Base-by-base conservation (phyloP, 2,113 vertebrate species). In the Brevimyrus niger region DNA sequence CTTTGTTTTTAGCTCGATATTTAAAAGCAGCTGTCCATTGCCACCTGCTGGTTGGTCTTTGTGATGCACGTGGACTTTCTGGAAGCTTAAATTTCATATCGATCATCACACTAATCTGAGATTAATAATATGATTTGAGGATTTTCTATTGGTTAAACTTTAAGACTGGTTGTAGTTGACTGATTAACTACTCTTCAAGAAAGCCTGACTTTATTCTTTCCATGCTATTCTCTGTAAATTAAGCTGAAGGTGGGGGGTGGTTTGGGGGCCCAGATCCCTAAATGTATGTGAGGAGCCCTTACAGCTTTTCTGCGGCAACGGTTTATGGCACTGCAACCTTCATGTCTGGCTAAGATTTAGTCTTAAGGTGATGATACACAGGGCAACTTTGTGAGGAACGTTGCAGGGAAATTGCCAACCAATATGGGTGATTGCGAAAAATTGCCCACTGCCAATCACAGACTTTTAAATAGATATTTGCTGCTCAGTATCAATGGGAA, bases 11-110 rank as follows among this genome's bases (percentile, higher is more conserved):
- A 48, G 83, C n/a, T 27, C 44, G 0, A n/a, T 47, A 44, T 69
- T 31, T 27, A 88, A 6, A 88, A 23, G 23, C 44, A n/a, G 48
- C 27, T 38, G 3, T 0, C n/a, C 4, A 55, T 83, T 23, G 73
- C 88, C 88, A 83, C 65, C 88, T 89, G 88, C 50, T 89, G 88
- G 88, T 48, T n/a, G 21, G 4, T 83, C 9, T 42, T 0, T 73
- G 73, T 38, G 38, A 35, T 89, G 48, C 88, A 42, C 11, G 19
- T n/a, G 9, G 19, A 84, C 44, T 47, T 44, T 23, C 15, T 35
- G 38, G 80, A 44, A 83, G 2, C 7, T 83, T 21, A 21, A 19
- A 83, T 21, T n/a, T 48, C 13, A 86, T 31, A 11, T 51, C 1
- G 17, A 4, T 35, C 23, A 51, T 83, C 27, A 35, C 69, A 15